Conservation (phyloP, 2,888 invertebrate species). For the Lithophane leautieri region DNA sequence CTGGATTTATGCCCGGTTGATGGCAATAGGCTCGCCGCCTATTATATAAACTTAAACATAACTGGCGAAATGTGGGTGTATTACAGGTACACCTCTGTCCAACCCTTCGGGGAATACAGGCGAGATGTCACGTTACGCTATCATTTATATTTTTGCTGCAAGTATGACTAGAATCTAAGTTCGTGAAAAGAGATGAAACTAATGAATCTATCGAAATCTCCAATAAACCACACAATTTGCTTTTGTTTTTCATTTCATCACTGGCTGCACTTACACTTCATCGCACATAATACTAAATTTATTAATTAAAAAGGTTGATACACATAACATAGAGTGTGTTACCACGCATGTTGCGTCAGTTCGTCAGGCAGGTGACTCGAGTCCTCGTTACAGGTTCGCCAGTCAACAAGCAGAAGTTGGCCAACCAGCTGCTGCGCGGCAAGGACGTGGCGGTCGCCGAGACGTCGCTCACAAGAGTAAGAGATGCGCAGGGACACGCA, state of each 20-base stretch:
- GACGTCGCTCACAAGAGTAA: conserved; percentile 95
- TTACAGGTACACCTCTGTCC: no score
- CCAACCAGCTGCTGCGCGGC: conserved; percentile 93
- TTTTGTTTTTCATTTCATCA: conserved; percentile 37
- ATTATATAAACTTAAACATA: no score
- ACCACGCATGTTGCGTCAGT: conserved; percentile 46
- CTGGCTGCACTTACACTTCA: conserved; percentile 35
- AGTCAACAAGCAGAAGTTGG: conserved; percentile 95
- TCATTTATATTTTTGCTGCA: conserved; percentile 17
- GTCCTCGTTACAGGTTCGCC: conserved; percentile 92
- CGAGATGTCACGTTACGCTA: neutral
- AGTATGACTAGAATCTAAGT: neutral
- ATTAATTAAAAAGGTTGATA: conserved; percentile 14
- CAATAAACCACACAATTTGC: conserved; percentile 14
- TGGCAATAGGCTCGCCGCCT: no score
- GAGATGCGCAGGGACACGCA: conserved; percentile 78
- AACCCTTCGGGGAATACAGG: no score
- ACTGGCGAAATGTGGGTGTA: no score
- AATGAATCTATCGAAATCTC: conserved; percentile 10
- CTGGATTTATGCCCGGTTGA: no score
- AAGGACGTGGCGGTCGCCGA: conserved; percentile 93
- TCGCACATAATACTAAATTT: conserved; percentile 18
- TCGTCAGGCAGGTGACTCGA: conserved; percentile 79
- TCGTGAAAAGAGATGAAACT: neutral
- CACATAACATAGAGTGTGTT: conserved; percentile 8